Base-by-base conservation (phyloP, 2,888 invertebrate species). In the Vanessa cardui region DNA sequence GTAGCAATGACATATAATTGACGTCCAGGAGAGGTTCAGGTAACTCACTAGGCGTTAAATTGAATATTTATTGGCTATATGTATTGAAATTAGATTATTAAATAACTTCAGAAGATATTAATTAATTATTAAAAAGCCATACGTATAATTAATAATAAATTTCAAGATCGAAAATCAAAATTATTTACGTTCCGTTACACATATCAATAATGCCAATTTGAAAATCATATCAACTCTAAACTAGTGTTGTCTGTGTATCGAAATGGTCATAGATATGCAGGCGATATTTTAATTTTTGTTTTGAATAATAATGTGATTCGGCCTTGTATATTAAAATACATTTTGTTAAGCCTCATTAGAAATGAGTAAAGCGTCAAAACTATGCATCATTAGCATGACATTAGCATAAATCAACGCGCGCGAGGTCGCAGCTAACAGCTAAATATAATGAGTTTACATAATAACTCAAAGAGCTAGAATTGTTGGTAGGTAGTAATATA, bases 21-120 rank as follows among this genome's bases (percentile, higher is more conserved):
- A 75, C 75, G 70, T 50, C 59, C 46, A 58, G 56, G 18, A 39
- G 52, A 46, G 59, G 64, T 45, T 69, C 58, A 47, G 33, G 77
- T 77, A 76, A 77, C 77, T 82, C 82, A 83, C 82, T 83, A 82
- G 77, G 78, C 82, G 79, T 81, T 77, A 81, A 83, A 85, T 85
- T 86, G 87, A 12, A 9, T 54, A n/a, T 31, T 1, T 12, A 33
- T 31, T 15, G 31, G 16, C n/a, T 33, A 54, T 31, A 15, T 50
- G 4, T 16, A 54, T 31, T n/a, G 33, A 31, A 5, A 54, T 31
- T n/a, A n/a, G n/a, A 50, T 15, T 21, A 1, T 15, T 12, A 12
- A 39, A 39, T 3, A 12, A 15, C 6, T 1, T 15, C 6, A 15
- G 15, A 21, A 1, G 12, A 21, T 12, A 2, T 50, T 50, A 21